Percentiles rank a stretch among this genome's conserved stretches.
Conservation (phyloP, 2,797 vertebrate genomes). For the Sebastes variabilis region DNA sequence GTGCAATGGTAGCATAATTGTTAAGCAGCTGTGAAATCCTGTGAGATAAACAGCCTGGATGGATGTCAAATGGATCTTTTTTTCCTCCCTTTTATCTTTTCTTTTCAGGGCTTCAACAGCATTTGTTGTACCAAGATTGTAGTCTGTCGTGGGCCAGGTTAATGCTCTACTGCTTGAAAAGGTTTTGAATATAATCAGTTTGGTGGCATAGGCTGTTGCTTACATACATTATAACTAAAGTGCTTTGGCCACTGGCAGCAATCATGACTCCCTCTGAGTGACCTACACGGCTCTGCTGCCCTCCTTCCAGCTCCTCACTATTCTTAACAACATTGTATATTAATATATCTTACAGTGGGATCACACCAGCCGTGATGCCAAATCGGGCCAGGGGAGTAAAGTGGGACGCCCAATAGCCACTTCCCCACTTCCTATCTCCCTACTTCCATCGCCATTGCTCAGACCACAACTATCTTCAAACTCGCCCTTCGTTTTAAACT, state of each 20-base stretch:
- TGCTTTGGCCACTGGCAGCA: not conserved
- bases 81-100: not conserved
- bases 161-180: not conserved
- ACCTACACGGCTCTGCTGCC: not conserved
- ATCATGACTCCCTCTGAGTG: not conserved
- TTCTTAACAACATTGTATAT: not conserved
- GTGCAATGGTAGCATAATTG: not conserved
- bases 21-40: not conserved
- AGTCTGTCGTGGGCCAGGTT: not conserved
- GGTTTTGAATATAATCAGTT: not conserved
- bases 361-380: too few relatives aligned
- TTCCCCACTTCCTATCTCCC: too few relatives aligned
- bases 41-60: not conserved
- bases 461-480: too few relatives aligned
- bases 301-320: conserved; percentile 1
- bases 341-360: not conserved
- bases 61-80: not conserved
- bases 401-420: too few relatives aligned
- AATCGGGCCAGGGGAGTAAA: too few relatives aligned
- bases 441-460: too few relatives aligned
- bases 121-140: not conserved
- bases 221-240: not conserved
- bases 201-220: not conserved
- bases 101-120: not conserved
- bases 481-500: too few relatives aligned